A percentile compares a stretch with the other conserved stretches of the same genome.
phyloP scores from a whole-genome alignment of 2,113 vertebrate species.

The Verasper variegatus region DNA sequence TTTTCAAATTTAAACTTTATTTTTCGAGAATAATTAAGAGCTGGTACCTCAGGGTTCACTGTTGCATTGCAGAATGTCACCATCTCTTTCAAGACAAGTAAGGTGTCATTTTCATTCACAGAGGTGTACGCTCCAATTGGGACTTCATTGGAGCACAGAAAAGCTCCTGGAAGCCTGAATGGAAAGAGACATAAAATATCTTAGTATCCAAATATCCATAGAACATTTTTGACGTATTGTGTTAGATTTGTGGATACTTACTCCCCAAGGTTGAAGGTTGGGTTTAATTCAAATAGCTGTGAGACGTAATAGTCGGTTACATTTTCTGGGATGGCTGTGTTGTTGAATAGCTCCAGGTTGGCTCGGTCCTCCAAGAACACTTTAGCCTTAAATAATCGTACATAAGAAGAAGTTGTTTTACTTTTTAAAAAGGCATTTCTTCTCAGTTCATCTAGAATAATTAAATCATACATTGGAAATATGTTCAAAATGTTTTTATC shows the following conservation, averaged over 20 bases:
- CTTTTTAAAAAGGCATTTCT: neutral
- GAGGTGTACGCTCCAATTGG: constrained; percentile 29
- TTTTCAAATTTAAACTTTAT: neutral
- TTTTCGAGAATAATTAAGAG: neutral
- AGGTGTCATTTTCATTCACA: constrained; percentile 26
- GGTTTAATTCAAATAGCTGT: constrained; percentile 54
- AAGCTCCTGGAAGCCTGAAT: constrained; percentile 47
- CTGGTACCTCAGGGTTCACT: constrained; percentile 44
- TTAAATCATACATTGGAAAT: too few relatives aligned
- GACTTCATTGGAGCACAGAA: constrained; percentile 53
- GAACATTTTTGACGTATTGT: neutral
- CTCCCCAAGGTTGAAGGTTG: constrained; percentile 54
- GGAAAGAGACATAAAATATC: neutral
- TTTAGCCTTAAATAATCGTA: constrained; percentile 42
- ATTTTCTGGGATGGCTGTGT: constrained; percentile 33
- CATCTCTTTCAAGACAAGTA: constrained; percentile 17
- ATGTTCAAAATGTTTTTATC: neutral
- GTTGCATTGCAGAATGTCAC: constrained; percentile 43
- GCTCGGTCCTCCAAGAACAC: constrained; percentile 62
- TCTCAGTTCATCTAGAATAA: neutral
- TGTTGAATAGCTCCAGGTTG: constrained; percentile 75
- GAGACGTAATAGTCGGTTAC: constrained; percentile 57
- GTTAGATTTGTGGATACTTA: constrained; percentile 34
- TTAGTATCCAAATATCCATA: neutral
- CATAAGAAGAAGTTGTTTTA: neutral